These are phyloP conservation scores for Potamarius usumacintae DNA, from an alignment of 2,113 vertebrate genomes.

Conservation along the genomic window DNA sequence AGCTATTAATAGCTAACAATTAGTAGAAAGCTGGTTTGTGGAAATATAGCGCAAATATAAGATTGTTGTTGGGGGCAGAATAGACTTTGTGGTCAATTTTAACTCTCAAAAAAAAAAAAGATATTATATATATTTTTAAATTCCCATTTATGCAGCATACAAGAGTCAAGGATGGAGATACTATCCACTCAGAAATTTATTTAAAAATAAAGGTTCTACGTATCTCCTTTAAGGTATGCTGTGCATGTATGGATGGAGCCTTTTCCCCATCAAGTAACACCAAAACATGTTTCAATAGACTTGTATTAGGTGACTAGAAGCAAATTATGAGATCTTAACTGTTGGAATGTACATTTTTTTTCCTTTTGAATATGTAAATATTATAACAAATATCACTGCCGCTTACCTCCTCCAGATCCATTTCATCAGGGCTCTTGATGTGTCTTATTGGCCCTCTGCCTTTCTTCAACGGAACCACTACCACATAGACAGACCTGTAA, in stretches of 20 bases:
- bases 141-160: too few relatives aligned
- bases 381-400: neutral
- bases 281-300: neutral
- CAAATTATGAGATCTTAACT: neutral
- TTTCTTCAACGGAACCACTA: constrained; percentile 88
- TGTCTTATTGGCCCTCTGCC: constrained; percentile 78
- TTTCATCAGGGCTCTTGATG: constrained; percentile 87
- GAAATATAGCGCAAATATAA: too few relatives aligned
- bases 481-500: constrained; percentile 85
- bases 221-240: too few relatives aligned
- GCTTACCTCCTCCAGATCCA: constrained; percentile 92
- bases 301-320: neutral
- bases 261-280: neutral
- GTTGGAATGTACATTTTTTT: neutral
- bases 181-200: too few relatives aligned
- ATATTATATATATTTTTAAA: too few relatives aligned
- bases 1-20: too few relatives aligned
- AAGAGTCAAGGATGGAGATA: too few relatives aligned
- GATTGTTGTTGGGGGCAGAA: too few relatives aligned
- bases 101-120: too few relatives aligned
- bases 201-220: too few relatives aligned
- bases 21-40: too few relatives aligned
- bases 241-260: neutral
- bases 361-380: neutral
- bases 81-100: too few relatives aligned